These are phyloP conservation scores for Lycopodina hypogea DNA, from an alignment of 37 sponge, comb jelly and placozoan species.

Conservation along the genomic window DNA sequence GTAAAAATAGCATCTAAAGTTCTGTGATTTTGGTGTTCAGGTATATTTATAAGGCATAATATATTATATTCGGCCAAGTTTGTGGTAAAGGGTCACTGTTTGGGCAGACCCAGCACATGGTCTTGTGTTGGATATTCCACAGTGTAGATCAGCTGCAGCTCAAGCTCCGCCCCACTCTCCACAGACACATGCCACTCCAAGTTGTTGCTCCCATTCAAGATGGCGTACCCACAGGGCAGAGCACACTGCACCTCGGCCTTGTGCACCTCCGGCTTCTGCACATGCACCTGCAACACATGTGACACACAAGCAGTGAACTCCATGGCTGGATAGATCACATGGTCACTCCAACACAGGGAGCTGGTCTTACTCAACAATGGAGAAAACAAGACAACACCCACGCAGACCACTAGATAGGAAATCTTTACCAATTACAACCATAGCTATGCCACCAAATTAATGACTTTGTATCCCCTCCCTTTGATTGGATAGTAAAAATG, in stretches of 20 bases:
- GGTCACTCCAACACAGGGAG: background rate
- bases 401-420: background rate
- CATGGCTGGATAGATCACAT: background rate
- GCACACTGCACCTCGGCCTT: slow-evolving; percentile 17
- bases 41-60: background rate
- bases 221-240: slow-evolving; percentile 6
- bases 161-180: slow-evolving; percentile 13
- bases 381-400: background rate
- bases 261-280: slow-evolving; percentile 46
- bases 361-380: background rate
- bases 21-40: background rate
- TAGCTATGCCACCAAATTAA: too few species aligned
- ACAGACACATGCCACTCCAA: slow-evolving; percentile 63
- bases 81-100: too few species aligned
- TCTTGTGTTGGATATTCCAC: slow-evolving; percentile 51
- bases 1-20: background rate
- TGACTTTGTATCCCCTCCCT: too few species aligned
- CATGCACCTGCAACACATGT: slow-evolving; percentile 55
- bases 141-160: slow-evolving; percentile 56
- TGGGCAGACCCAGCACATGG: slow-evolving; percentile 44
- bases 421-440: too few species aligned
- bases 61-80: background rate
- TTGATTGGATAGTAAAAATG: too few species aligned
- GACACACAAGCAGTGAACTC: too few species aligned
- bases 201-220: slow-evolving; percentile 49